Evolutionary conservation across 2,113 vertebrate species (phyloP), one percentile per base, ranked within the genome.

Genomic region (Meriones unguiculatus): DNA sequence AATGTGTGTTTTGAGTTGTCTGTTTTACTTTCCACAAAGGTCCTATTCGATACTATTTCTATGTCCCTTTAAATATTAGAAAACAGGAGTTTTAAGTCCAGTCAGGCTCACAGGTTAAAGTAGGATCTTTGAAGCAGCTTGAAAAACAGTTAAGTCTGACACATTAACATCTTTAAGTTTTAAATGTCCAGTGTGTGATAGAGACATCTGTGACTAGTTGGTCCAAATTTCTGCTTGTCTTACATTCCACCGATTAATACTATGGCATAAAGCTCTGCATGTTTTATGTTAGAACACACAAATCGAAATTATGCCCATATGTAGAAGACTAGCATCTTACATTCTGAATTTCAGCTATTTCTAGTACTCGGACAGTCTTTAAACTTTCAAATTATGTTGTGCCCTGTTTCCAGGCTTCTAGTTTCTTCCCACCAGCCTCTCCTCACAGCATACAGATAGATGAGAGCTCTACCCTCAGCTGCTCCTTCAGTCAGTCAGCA

Each of bases 321-420:
- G 35, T 46, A 59, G 72, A 90, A 38, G 57, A 22, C 72, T 62
- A 20, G 46, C n/a, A 72, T 72, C 9, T 24, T 64, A 87, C 85
- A 38, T 22, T 90, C 52, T 70, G 54, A 50, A 38, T 73, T 86
- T 75, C 70, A 7, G 73, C 95, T 85, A 85, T 90, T 95, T 25
- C 8, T 94, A 20, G 38, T 24, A 30, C 70, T 28, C 20, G 57
- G 9, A 77, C 7, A 73, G 3, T 10, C 7, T 50, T 91, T 90
- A 67, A 90, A 76, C 24, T 15, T 82, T 75, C 69, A 24, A 90
- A 88, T 93, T 15, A 62, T 86, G n/a, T 89, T 65, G 86, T 46
- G 46, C 35, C 30, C 75, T 82, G 38, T 91, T 93, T 91, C 35
- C 67, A 87, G 22, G 89, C 52, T 57, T 65, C 70, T 50, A 7